These are phyloP conservation scores for Monoplex corrugatus DNA, from an alignment of 2,888 invertebrate species.

Conservation along the genomic window DNA sequence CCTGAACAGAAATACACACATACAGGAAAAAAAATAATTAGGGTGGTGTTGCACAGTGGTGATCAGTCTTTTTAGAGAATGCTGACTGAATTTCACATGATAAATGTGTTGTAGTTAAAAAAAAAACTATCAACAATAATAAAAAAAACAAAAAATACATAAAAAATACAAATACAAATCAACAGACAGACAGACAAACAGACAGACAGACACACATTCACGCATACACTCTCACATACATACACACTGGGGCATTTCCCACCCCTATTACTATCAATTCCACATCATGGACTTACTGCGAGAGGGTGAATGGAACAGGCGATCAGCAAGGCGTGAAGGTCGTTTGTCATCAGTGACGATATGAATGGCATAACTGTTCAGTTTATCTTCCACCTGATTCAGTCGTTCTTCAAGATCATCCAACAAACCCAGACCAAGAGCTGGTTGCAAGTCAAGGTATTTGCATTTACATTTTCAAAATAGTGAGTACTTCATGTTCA, in stretches of 20 bases:
- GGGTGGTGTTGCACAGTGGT: no score
- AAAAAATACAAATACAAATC: no score
- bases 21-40: no score
- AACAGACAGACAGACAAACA: no score
- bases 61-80: no score
- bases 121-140: not conserved
- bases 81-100: no score
- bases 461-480: no score
- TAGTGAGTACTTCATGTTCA: no score
- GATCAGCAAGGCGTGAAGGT: constrained; percentile 65
- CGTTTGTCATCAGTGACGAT: constrained; percentile 71
- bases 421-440: constrained; percentile 70
- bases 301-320: constrained; percentile 71
- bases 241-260: not conserved
- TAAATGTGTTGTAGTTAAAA: not conserved
- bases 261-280: no score
- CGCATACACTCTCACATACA: not conserved
- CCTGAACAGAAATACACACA: no score
- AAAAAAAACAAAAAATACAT: no score
- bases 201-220: no score
- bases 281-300: constrained; percentile 64
- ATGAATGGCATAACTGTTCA: constrained; percentile 71
- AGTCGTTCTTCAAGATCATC: constrained; percentile 71
- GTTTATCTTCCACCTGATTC: constrained; percentile 67
- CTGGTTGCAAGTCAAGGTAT: constrained; percentile 57